Base-by-base conservation (phyloP, 2,888 invertebrate genomes). In the Lasioglossum morio region DNA sequence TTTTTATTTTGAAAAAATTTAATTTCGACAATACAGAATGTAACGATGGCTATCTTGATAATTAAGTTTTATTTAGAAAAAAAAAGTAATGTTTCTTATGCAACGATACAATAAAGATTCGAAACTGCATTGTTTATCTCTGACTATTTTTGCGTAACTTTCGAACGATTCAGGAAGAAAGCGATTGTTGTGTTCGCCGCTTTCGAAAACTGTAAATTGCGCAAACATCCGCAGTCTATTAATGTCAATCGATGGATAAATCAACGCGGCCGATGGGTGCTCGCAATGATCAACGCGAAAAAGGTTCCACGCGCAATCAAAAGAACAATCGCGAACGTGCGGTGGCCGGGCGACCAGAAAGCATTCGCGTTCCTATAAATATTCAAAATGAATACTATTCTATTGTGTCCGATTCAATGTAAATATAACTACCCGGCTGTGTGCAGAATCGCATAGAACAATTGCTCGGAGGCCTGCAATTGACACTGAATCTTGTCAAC, bases 361-460 rank as follows among this genome's bases (percentile, higher is more conserved):
- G n/a, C 69, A 40, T n/a, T 40, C 40, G 70, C 40, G 40, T 40
- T 40, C 37, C 70, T 70, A 70, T 70, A 70, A 70, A 70, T 70
- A 70, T 70, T 70, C 70, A 70, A 70, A 70, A 70, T 40, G 70
- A 40, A 70, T 70, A 70, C 70, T 40, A 70, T 40, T n/a, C 70
- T n/a, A 70, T 70, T 70, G 70, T 70, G 40, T 40, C 12, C 70
- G 23, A 40, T 70, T 70, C n/a, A 40, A 70, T 70, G 70, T 40
- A 70, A 70, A 70, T 70, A 70, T 40, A 40, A 40, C 70, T 70
- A n/a, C 5, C 70, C n/a, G 37, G 14, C 23, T 70, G n/a, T 70
- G 12, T 30, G 72, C 30, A 30, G 46, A 46, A 19, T 30, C 43
- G 19, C 4, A 23, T 46, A 10, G 19, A n/a, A 72, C 46, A 72